Evolutionary conservation across 2,888 invertebrate genomes (phyloP).

Genomic region (Mythimna ferrago): DNA sequence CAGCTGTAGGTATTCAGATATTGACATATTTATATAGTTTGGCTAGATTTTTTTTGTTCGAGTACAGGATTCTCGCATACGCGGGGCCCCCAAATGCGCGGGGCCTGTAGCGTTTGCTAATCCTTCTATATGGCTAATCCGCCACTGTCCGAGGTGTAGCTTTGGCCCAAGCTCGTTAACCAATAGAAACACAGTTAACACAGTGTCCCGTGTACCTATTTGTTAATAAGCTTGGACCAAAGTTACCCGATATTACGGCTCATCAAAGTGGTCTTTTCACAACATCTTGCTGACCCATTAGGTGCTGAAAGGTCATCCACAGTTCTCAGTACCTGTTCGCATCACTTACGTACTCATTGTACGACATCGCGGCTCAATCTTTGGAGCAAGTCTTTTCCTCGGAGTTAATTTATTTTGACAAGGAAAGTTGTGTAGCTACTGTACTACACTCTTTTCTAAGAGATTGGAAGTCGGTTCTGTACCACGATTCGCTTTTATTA

Average conservation of each 20-base stretch:
- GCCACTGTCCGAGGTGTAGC: too few species aligned
- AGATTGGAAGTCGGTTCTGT: background rate
- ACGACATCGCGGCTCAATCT: conserved; percentile 19
- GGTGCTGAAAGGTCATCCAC: conserved; percentile 18
- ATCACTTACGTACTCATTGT: conserved; percentile 18
- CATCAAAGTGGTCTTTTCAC: conserved; percentile 1
- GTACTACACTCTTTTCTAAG: conserved; percentile 2
- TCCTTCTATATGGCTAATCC: too few species aligned
- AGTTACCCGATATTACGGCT: background rate
- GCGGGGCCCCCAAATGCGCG: too few species aligned
- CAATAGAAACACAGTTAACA: too few species aligned
- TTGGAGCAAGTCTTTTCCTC: conserved; percentile 42
- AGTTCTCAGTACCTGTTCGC: conserved; percentile 31
- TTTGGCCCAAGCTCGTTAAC: background rate
- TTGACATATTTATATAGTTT: too few species aligned
- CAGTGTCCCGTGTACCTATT: background rate
- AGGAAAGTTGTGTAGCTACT: conserved; percentile 35
- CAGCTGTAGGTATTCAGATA: too few species aligned
- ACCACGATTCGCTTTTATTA: background rate
- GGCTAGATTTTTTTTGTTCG: too few species aligned
- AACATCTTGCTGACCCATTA: conserved; percentile 10
- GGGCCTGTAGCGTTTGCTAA: too few species aligned
- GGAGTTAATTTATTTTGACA: conserved; percentile 50
- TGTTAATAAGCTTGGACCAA: background rate
- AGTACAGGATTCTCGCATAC: too few species aligned